Base-by-base conservation (phyloP, 2,888 invertebrate genomes). In the Prosapia bicincta region DNA sequence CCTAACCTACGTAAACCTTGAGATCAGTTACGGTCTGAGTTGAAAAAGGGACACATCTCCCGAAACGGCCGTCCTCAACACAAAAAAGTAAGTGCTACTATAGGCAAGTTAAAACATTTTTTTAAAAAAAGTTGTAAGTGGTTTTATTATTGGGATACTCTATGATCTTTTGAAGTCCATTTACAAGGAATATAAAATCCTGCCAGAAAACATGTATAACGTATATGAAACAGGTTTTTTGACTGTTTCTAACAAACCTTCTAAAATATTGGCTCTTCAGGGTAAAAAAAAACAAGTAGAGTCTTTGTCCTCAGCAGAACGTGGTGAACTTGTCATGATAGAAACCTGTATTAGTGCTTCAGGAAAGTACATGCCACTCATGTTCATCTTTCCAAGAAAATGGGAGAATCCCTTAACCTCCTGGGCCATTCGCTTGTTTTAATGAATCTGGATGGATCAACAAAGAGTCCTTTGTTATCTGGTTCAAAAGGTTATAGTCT, bases 321-420 rank as follows among this genome's bases (percentile, higher is more conserved):
- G 79, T 25, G 80, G 81, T 83, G 74, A 79, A 26, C 78, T 79
- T 15, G 79, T 82, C 10, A 82, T 80, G 75, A 80, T 74, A 7
- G 79, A 79, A 74, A 79, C 81, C 20, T 81, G 80, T 67, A 78
- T 81, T 69, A 81, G 77, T 72, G 79, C 81, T 6, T 30, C 71
- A n/a, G 66, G 75, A n/a, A 67, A 66, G 25, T 75, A 15, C 20
- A 71, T 75, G 71, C 76, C 75, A 25, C 65, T 75, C 65, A 66
- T 77, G 76, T 72, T 78, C 28, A 28, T 74, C 6, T 77, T 77
- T 38, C 77, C 10, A 9, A 76, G 7, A 26, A 68, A 25, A 71
- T 79, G n/a, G 54, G 78, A 43, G 76, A 78, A 66, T 78, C 77
- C 43, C 74, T 78, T n/a, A n/a, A n/a, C 65, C 78, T 71, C 15